Evolutionary conservation across 2,113 vertebrate species (phyloP).

Genomic region (Naja naja): DNA sequence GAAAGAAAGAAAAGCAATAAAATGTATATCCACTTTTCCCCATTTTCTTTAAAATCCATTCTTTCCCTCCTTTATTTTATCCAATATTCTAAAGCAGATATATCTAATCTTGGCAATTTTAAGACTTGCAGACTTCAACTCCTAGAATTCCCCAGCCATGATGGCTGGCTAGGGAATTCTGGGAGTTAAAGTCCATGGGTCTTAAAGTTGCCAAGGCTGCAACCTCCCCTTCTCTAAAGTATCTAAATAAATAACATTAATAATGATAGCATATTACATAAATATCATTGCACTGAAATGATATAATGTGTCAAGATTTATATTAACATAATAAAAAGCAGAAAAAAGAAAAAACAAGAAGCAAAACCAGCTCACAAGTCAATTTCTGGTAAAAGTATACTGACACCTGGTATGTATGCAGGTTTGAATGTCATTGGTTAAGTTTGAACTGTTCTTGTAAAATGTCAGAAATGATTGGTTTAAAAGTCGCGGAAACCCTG

Average conservation of each 20-base stretch:
- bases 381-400: neutral
- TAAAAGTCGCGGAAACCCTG: no score
- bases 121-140: neutral
- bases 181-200: neutral
- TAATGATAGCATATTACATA: neutral
- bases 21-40: neutral
- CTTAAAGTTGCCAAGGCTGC: neutral
- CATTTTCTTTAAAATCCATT: neutral
- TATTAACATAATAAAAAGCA: neutral
- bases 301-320: neutral
- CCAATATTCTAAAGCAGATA: neutral
- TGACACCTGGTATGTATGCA: no score
- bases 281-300: neutral
- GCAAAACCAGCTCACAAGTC: no score
- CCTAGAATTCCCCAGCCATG: neutral
- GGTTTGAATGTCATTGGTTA: no score
- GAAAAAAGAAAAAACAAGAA: no score
- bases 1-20: neutral
- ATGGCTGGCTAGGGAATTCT: neutral
- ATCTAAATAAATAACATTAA: neutral
- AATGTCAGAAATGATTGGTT: no score
- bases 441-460: no score
- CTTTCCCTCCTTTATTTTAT: neutral
- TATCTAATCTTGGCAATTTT: neutral
- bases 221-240: neutral